Evolutionary conservation across 2,888 invertebrate species (phyloP), one percentile per base, ranked within the genome.

Genomic region (Aphrophora alni): DNA sequence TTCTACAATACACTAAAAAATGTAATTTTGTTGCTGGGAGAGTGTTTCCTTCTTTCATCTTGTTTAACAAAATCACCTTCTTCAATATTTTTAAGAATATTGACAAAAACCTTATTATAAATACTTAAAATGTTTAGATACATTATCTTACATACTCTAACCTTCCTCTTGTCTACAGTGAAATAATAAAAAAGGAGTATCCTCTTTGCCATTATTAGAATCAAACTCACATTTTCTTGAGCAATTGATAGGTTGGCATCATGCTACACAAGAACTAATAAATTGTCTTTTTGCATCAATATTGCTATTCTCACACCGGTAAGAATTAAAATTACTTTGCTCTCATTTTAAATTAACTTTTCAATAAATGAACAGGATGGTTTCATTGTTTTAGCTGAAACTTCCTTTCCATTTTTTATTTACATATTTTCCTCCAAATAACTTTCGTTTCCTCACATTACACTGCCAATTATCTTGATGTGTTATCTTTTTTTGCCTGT

Each of bases 381-480:
- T 44, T 75, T 75, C n/a, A 75, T 75, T 25, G 14, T 75, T 51
- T 38, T 75, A 21, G 33, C 38, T 24, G 70, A 24, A 26, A 70
- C 38, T 38, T 21, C n/a, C 25, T 75, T 38, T 75, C 75, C 75
- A n/a, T n/a, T n/a, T 33, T 44, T 75, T 75, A 24, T 17, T 38
- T 8, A 17, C 21, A 25, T 75, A 75, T 75, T 75, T 38, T 38
- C 10, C 21, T 21, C 75, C 75, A 38, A 7, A 24, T 33, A 21
- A n/a, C 24, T 44, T 75, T 38, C 38, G n/a, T 44, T 75, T 75
- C 44, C 44, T 21, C 44, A 75, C 24, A 75, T 75, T 75, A 26
- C 75, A 75, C 44, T 75, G 25, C 75, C 75, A 75, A 14, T n/a
- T 24, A 8, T 75, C 44, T 75, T 38, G 75, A 44, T 75, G 38